These are phyloP conservation scores for Isichthys henryi DNA, from an alignment of 2,113 vertebrate genomes.

Conservation along the genomic window DNA sequence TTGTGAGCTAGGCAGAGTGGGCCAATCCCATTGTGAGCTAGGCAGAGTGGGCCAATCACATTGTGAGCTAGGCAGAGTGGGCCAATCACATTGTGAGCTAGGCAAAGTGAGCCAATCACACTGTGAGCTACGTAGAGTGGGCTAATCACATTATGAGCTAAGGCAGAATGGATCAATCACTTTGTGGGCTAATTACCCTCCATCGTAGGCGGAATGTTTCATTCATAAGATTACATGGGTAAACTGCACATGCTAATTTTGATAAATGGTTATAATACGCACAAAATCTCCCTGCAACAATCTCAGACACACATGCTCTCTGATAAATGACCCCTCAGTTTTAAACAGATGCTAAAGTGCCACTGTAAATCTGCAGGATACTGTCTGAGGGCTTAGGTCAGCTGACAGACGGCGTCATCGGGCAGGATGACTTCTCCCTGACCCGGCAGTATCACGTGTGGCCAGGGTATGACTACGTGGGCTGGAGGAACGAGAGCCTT, in stretches of 20 bases:
- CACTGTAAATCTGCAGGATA: slow-evolving; percentile 46
- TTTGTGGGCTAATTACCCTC: not conserved
- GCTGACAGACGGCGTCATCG: slow-evolving; percentile 69
- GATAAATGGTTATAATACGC: not conserved
- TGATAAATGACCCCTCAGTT: not conserved
- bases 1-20: not conserved
- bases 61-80: not conserved
- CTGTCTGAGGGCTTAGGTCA: slow-evolving; percentile 66
- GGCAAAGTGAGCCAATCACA: not conserved
- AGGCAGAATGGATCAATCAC: not conserved
- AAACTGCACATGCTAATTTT: not conserved
- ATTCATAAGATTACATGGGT: not conserved
- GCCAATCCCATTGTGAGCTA: not conserved
- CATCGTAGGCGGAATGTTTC: not conserved
- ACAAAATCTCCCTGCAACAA: not conserved
- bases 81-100: not conserved
- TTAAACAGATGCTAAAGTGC: not conserved
- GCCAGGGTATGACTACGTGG: slow-evolving; percentile 74
- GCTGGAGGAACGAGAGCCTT: slow-evolving; percentile 71
- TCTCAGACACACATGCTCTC: not conserved
- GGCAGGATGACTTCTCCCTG: slow-evolving; percentile 65
- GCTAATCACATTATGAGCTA: not conserved
- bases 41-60: not conserved
- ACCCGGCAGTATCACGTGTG: slow-evolving; percentile 60
- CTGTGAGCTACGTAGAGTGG: not conserved